phyloP scores from a whole-genome alignment of 2,888 invertebrate species.

The Eristalis intricaria region DNA sequence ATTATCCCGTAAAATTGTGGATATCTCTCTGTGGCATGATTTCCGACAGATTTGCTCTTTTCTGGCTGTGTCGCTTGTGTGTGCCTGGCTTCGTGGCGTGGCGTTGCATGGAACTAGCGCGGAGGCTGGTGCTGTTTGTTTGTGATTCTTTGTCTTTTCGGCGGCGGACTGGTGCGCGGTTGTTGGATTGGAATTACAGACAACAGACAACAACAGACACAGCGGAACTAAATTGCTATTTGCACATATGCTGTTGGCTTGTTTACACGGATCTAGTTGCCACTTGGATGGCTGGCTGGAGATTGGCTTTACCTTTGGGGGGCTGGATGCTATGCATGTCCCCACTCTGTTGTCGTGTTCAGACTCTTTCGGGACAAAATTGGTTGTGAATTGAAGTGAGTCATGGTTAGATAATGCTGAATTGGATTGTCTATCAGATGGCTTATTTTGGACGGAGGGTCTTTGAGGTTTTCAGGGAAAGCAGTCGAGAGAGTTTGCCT shows the following conservation, averaged over 20 bases:
- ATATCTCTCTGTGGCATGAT: conserved; percentile 71
- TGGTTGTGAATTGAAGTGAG: conserved; percentile 53
- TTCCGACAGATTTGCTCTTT: conserved; percentile 70
- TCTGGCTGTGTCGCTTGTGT: conserved; percentile 50
- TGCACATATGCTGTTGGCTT: conserved; percentile 70
- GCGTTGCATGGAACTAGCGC: conserved; percentile 31
- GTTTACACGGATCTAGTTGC: conserved; percentile 70
- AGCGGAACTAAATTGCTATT: conserved; percentile 64
- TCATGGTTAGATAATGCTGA: conserved; percentile 55
- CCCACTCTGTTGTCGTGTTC: conserved; percentile 1
- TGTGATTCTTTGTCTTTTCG: conserved; percentile 57
- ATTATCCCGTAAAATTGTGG: conserved; percentile 72
- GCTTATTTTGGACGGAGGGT: neutral
- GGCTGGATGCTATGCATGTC: neutral
- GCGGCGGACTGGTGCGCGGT: conserved; percentile 24
- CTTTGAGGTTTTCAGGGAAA: neutral
- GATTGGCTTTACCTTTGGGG: conserved; percentile 28
- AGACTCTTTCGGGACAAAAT: conserved; percentile 29
- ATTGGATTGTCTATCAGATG: conserved; percentile 2
- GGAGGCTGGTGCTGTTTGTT: conserved; percentile 27
- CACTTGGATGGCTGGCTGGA: conserved; percentile 57
- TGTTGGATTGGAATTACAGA: conserved; percentile 36
- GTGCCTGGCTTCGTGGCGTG: neutral
- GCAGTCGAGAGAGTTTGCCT: neutral
- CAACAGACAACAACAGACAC: conserved; percentile 37